Conservation (phyloP, 2,888 invertebrate species). For the Drosophila melanosoma region DNA sequence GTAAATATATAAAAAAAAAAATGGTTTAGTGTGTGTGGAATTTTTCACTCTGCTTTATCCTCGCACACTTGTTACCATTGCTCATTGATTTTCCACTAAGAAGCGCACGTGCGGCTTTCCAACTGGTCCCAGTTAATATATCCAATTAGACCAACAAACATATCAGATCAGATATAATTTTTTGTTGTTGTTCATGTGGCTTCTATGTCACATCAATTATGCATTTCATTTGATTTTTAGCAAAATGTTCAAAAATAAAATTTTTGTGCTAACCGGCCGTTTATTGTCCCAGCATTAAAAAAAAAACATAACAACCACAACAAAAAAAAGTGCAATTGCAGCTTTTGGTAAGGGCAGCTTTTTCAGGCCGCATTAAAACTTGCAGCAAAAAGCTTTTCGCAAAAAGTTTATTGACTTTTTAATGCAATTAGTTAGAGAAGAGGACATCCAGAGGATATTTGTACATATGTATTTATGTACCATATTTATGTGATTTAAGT, state of each 20-base stretch:
- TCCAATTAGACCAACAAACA: constrained; percentile 55
- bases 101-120: constrained; percentile 52
- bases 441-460: constrained; percentile 3
- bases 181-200: constrained; percentile 19
- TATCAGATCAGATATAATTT: constrained; percentile 5
- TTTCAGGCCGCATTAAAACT: constrained; percentile 51
- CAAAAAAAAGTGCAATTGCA: constrained; percentile 36
- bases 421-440: constrained; percentile 11
- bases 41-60: constrained; percentile 14
- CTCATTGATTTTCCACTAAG: constrained; percentile 58
- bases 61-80: constrained; percentile 53
- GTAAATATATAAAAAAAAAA: too few species aligned
- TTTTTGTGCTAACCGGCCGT: constrained; percentile 53
- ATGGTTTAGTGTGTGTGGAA: background rate
- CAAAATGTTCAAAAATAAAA: constrained; percentile 51
- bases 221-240: constrained; percentile 38
- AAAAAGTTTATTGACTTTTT: constrained; percentile 50
- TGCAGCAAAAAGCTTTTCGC: constrained; percentile 53
- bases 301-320: constrained; percentile 13
- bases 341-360: constrained; percentile 66
- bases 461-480: background rate
- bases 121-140: constrained; percentile 40
- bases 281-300: constrained; percentile 24
- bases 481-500: background rate
- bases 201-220: constrained; percentile 47